Conservation (phyloP, 2,113 vertebrate species). For the Turdus rufiventris region DNA sequence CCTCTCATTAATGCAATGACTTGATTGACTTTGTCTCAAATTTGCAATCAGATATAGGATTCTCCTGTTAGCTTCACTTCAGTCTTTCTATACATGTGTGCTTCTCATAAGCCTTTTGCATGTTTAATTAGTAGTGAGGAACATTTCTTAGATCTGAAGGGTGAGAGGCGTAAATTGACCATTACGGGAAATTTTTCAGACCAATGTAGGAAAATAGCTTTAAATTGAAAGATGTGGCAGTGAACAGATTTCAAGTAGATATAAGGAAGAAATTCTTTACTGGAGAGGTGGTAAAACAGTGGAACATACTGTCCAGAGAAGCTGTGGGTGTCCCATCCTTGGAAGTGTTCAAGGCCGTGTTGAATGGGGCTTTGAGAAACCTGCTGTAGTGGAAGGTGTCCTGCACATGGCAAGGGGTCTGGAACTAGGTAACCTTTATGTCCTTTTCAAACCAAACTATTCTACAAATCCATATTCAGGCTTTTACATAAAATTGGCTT, state of each 20-base stretch:
- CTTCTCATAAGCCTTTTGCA: neutral
- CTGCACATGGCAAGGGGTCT: neutral
- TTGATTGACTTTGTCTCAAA: neutral
- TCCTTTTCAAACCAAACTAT: neutral
- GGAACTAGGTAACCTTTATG: neutral
- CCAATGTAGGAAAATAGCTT: neutral
- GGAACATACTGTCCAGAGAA: neutral
- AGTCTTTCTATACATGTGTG: neutral
- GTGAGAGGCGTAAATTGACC: neutral
- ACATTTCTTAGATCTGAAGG: neutral
- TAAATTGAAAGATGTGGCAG: neutral
- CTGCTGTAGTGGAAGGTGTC: neutral
- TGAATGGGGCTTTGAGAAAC: neutral
- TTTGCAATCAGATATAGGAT: neutral
- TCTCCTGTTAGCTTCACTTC: neutral
- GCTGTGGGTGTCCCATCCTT: neutral
- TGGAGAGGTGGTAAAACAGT: neutral
- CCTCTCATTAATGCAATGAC: neutral
- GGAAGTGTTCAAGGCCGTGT: neutral
- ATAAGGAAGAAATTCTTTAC: neutral
- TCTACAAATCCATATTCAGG: neutral
- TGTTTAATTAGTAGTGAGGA: neutral
- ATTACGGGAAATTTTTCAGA: neutral
- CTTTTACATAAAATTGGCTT: neutral
- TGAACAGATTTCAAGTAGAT: neutral